Evolutionary conservation across 1,140 invertebrate species (phyloP).

Genomic region (Musca domestica): DNA sequence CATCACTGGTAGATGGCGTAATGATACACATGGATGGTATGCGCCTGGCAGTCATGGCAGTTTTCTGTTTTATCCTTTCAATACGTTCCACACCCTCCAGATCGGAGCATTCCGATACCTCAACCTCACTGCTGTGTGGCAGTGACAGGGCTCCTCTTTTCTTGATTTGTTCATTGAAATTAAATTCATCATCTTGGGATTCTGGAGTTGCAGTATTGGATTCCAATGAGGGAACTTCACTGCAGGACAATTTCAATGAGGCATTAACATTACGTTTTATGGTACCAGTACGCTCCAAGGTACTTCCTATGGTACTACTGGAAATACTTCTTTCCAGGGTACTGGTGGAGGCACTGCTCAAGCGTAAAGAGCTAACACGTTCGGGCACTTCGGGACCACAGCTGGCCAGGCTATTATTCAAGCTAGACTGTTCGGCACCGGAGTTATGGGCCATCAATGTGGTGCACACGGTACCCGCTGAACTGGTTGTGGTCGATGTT

Average conservation of each 20-base stretch:
- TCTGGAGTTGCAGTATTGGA: slow-evolving; percentile 25
- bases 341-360: slow-evolving; percentile 53
- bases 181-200: slow-evolving; percentile 30
- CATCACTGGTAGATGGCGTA: slow-evolving; percentile 82
- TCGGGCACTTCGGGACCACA: slow-evolving; percentile 70
- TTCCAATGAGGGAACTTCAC: background rate
- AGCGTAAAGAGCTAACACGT: slow-evolving; percentile 68
- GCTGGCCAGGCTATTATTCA: slow-evolving; percentile 17
- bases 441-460: slow-evolving; percentile 59
- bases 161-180: slow-evolving; percentile 28
- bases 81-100: slow-evolving; percentile 80
- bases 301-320: slow-evolving; percentile 58
- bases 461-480: slow-evolving; percentile 84
- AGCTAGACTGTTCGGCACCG: slow-evolving; percentile 27
- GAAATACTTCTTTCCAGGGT: slow-evolving; percentile 61
- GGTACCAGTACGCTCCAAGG: slow-evolving; percentile 57
- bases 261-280: slow-evolving; percentile 57
- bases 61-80: slow-evolving; percentile 81
- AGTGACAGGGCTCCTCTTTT: slow-evolving; percentile 32
- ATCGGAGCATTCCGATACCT: slow-evolving; percentile 79
- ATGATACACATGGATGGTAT: slow-evolving; percentile 93
- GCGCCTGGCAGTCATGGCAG: slow-evolving; percentile 78
- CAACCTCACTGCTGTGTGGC: slow-evolving; percentile 44
- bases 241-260: slow-evolving; percentile 32
- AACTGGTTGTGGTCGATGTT: slow-evolving; percentile 85